Evolutionary conservation across 92 coral and sea anemone species (phyloP), one percentile per base, ranked within the genome.

Genomic region (Paragorgia papillata): DNA sequence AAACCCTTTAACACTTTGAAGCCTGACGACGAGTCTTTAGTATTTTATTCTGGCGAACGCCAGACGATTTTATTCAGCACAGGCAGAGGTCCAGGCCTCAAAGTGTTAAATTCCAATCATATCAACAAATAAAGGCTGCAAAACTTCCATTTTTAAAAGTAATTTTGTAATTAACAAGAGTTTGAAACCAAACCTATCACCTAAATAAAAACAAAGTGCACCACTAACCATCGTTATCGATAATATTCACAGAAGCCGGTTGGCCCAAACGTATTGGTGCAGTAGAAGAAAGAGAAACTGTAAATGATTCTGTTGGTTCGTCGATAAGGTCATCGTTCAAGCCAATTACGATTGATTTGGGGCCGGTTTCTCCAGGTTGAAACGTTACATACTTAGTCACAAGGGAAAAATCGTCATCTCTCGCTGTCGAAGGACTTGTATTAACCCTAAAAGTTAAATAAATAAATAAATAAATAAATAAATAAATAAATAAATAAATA

Each of bases 201-300:
- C n/a, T n/a, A n/a, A 5, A 37, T 37, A 12, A 5, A 37, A 37
- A 37, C 5, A 5, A 5, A 37, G 5, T 4, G 12, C 5, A 4
- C 12, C 12, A 63, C 22, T 26, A 18, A 63, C 70, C 70, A 34
- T 63, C 70, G 70, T 63, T 37, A 37, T 63, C 70, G 21, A 63
- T 37, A 26, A 63, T 63, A 63, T 63, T 63, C 44, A 63, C 70
- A 34, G 41, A 31, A 26, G 50, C 70, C 21, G 70, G 70, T 37
- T 63, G 24, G 20, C 41, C 48, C 49, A 63, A 19, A 2, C 24
- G 15, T 7, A 63, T 49, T 63, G 70, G 24, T n/a, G 35, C 70
- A 3, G 35, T 49, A n/a, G 70, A 31, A 20, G 26, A 31, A 19
- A 63, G 70, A 15, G 70, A 63, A 21, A 63, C 70, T 31, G n/a